Evolutionary conservation across 1,140 invertebrate genomes (phyloP).

Genomic region (Drosophila ananassae): DNA sequence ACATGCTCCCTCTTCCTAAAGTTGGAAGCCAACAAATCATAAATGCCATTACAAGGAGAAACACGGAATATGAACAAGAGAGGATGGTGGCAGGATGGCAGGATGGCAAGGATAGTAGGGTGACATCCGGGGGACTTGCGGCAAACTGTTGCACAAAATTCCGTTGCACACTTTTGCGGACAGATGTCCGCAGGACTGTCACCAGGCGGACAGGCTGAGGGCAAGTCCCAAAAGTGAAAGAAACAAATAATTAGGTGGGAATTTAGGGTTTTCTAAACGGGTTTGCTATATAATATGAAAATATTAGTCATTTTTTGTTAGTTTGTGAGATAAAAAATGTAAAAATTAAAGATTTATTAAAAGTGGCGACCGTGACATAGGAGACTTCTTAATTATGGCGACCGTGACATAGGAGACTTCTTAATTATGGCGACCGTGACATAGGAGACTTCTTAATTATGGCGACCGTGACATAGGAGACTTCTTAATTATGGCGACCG

Average conservation of each 20-base stretch:
- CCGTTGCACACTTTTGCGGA: slow-evolving; percentile 17
- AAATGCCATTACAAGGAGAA: slow-evolving; percentile 62
- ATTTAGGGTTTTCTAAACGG: background rate
- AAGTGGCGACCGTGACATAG: too few species aligned
- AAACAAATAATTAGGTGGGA: slow-evolving; percentile 19
- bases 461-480: too few species aligned
- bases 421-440: too few species aligned
- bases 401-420: too few species aligned
- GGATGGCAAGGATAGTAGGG: background rate
- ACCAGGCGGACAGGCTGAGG: slow-evolving; percentile 1
- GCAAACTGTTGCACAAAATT: slow-evolving; percentile 45
- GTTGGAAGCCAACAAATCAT: slow-evolving; percentile 67
- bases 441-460: too few species aligned
- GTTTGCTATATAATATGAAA: too few species aligned
- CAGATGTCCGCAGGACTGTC: slow-evolving; percentile 16
- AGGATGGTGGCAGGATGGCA: too few species aligned
- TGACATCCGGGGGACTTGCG: background rate
- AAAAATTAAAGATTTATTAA: too few species aligned
- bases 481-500: too few species aligned
- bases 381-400: too few species aligned
- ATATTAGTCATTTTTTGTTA: too few species aligned
- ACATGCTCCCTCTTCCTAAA: background rate
- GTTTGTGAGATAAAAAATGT: too few species aligned
- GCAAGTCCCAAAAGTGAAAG: background rate
- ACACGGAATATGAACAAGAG: slow-evolving; percentile 7